Percentiles rank a stretch among this genome's conserved stretches.
phyloP scores from a whole-genome alignment of 2,797 vertebrate genomes.

The Natrix natrix region DNA sequence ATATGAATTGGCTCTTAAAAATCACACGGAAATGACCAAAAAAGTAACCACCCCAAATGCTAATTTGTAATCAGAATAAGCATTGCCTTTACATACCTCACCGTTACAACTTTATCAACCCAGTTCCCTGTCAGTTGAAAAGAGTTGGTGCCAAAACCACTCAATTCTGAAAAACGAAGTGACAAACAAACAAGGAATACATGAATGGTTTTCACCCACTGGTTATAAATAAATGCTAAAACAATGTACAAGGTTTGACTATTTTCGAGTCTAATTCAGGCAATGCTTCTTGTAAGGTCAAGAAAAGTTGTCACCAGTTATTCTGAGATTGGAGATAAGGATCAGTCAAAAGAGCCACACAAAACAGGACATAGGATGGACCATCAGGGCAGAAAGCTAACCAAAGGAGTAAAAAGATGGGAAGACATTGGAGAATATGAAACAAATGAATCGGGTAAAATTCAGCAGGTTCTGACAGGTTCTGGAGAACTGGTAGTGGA shows the following conservation, averaged over 20 bases:
- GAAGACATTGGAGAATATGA: too few relatives aligned
- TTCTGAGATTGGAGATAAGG: not conserved
- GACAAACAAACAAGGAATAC: conserved; percentile 30
- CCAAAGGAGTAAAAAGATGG: not conserved
- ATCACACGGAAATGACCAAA: not conserved
- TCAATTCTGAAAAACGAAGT: conserved; percentile 75
- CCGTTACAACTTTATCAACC: conserved; percentile 85
- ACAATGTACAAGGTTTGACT: not conserved
- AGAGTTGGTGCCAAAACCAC: conserved; percentile 79
- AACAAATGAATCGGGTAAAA: too few relatives aligned
- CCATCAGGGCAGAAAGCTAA: not conserved
- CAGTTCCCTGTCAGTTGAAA: conserved; percentile 83
- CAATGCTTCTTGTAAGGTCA: not conserved
- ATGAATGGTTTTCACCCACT: not conserved
- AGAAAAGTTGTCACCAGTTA: not conserved
- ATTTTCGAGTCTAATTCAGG: not conserved
- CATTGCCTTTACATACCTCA: conserved; percentile 74
- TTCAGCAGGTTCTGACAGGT: too few relatives aligned
- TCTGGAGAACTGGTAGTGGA: too few relatives aligned
- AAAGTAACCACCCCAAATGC: not conserved
- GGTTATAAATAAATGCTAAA: not conserved
- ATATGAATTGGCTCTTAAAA: not conserved
- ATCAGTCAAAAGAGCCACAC: not conserved
- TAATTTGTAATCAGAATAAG: not conserved
- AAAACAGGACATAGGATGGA: not conserved